Base-by-base conservation (phyloP, 2,113 vertebrate species). In the Phalacrocorax aristotelis region DNA sequence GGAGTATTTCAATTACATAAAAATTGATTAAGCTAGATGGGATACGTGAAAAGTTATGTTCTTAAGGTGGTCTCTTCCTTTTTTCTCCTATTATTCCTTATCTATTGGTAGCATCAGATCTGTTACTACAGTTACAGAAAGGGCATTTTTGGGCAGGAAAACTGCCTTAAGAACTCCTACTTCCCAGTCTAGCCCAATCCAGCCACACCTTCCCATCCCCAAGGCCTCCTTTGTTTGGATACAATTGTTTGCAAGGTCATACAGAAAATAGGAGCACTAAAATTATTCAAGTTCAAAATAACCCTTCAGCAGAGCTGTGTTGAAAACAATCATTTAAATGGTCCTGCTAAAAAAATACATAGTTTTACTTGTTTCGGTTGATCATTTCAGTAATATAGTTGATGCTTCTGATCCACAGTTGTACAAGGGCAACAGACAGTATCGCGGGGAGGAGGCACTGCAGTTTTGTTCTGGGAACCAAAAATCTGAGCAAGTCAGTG, bases 241-340 rank as follows among this genome's bases (percentile, higher is more conserved):
- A 76, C 40, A 71, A 65, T 72, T 95, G 89, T 85, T 96, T 76
- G 76, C 83, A 95, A 95, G 77, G 69, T 77, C 76, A 91, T 36
- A 57, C 2, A 25, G 58, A 90, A 91, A 85, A 93, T 0, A 72
- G 32, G 12, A 94, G 10, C 58, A 34, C 70, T 85, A 30, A 69
- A 76, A 83, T 83, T 72, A 90, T 68, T 87, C 16, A 48, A 61
- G 93, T 54, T 90, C 88, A 92, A 88, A 96, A 95, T 83, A 96
- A 80, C 36, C 22, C 40, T 69, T 65, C 61, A 64, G 57, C 44
- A 90, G 54, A 85, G 65, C 66, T 58, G 27, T 49, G 54, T 36
- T 85, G 44, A 94, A 91, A 96, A 87, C 38, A 94, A 79, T 25
- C 69, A 94, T 3, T 72, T 30, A 75, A 87, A 40, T 29, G 70